These are phyloP conservation scores for Melierax canorus DNA, from an alignment of 2,113 vertebrate species.

Conservation along the genomic window DNA sequence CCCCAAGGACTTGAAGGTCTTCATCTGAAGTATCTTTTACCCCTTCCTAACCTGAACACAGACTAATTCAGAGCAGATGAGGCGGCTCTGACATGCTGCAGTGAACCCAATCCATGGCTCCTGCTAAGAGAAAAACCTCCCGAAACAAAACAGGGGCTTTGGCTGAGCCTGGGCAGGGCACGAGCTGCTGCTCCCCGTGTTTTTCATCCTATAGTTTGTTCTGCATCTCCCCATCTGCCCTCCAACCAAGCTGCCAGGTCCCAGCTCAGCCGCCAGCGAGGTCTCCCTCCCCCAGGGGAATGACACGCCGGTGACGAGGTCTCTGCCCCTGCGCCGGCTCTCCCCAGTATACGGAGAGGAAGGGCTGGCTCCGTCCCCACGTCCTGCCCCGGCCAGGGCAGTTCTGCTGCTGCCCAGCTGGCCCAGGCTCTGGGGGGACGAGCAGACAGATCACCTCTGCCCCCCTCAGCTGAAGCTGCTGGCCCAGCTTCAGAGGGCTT, in stretches of 20 bases:
- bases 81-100: neutral
- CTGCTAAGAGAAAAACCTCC: neutral
- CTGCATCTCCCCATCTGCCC: neutral
- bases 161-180: neutral
- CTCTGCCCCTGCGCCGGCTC: neutral
- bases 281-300: neutral
- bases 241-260: neutral
- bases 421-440: neutral
- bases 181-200: fast-evolving
- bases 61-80: neutral
- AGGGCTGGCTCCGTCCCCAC: neutral
- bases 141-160: neutral
- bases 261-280: fast-evolving
- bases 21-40: too few species aligned
- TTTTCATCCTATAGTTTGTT: neutral
- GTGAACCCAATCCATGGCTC: fast-evolving
- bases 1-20: too few species aligned
- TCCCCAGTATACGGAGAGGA: neutral
- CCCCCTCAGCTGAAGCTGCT: neutral
- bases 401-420: neutral
- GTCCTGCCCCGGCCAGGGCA: neutral
- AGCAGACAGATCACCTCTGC: neutral
- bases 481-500: conserved; percentile 6
- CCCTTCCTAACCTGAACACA: too few species aligned
- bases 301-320: fast-evolving